Percentiles rank a stretch among this genome's conserved stretches.
These are phyloP conservation scores for Athalia circularis DNA, from an alignment of 2,888 invertebrate genomes.

Conservation along the genomic window DNA sequence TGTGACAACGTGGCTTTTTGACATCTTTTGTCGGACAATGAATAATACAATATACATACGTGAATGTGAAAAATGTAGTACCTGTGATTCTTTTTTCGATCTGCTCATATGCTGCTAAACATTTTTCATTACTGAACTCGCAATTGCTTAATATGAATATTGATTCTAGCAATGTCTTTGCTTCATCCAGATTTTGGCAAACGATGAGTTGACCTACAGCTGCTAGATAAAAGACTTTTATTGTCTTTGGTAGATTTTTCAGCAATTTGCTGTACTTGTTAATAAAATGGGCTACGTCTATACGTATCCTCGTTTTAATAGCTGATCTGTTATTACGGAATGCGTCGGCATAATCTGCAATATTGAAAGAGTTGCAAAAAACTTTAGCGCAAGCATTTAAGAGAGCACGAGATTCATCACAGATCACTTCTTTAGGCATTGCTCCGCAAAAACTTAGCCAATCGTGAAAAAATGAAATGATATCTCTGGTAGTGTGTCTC, in stretches of 20 bases:
- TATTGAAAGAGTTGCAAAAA: constrained; percentile 6
- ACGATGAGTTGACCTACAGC: constrained; percentile 18
- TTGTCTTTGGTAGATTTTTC: constrained; percentile 8
- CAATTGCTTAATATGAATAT: constrained; percentile 9
- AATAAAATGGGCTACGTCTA: constrained; percentile 22
- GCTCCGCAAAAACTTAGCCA: constrained; percentile 1
- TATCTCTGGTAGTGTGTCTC: constrained; percentile 21
- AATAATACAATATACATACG: not conserved
- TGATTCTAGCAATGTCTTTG: constrained; percentile 13
- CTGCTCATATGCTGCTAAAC: constrained; percentile 15
- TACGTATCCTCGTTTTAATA: constrained; percentile 1
- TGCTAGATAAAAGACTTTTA: constrained; percentile 12
- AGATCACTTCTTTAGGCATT: constrained; percentile 32
- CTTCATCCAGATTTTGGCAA: constrained; percentile 10
- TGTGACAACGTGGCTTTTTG: too few relatives aligned
- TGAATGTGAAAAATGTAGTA: constrained; percentile 4
- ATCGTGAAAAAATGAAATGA: constrained; percentile 1
- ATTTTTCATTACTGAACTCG: constrained; percentile 16
- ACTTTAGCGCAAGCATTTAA: constrained; percentile 22
- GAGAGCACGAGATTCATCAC: constrained; percentile 17
- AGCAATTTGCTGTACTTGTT: constrained; percentile 12
- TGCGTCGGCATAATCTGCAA: constrained; percentile 20
- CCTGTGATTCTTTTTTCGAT: constrained; percentile 22
- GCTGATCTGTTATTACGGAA: constrained; percentile 10
- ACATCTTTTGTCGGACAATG: not conserved